Percentiles rank a stretch among this genome's conserved stretches.
phyloP scores from a whole-genome alignment of 2,888 invertebrate species.

The Empis livida region DNA sequence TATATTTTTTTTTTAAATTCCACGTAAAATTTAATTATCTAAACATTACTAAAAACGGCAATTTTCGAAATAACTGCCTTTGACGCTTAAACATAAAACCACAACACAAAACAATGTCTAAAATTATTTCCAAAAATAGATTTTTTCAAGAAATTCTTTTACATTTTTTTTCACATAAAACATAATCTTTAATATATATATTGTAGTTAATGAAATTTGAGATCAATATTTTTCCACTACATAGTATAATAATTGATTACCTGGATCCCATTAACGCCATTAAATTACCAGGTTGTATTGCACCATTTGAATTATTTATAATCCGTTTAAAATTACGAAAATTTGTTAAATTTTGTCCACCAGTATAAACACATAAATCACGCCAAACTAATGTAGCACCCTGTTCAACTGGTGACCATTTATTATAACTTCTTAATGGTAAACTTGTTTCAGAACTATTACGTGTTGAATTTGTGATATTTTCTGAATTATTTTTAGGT shows the following conservation, averaged over 20 bases:
- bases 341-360: constrained; percentile 34
- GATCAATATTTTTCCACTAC: not conserved
- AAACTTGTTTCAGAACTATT: constrained; percentile 29
- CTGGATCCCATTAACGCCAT: constrained; percentile 77
- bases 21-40: too few relatives aligned
- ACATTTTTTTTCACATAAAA: too few relatives aligned
- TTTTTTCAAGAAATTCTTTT: too few relatives aligned
- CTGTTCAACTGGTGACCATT: constrained; percentile 44
- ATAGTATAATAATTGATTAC: constrained; percentile 38
- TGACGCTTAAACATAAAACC: too few relatives aligned
- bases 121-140: too few relatives aligned
- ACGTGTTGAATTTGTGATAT: constrained; percentile 23
- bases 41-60: too few relatives aligned
- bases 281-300: constrained; percentile 65
- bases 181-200: too few relatives aligned
- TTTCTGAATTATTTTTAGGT: constrained; percentile 9
- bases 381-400: constrained; percentile 68
- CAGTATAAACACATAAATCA: constrained; percentile 60
- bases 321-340: constrained; percentile 49
- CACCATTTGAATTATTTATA: constrained; percentile 71
- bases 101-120: too few relatives aligned
- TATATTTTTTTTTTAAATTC: too few relatives aligned
- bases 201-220: too few relatives aligned
- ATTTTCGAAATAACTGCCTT: too few relatives aligned
- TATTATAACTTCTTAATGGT: constrained; percentile 37